phyloP scores from a whole-genome alignment of 1,140 invertebrate genomes.

The Aphis gossypii region DNA sequence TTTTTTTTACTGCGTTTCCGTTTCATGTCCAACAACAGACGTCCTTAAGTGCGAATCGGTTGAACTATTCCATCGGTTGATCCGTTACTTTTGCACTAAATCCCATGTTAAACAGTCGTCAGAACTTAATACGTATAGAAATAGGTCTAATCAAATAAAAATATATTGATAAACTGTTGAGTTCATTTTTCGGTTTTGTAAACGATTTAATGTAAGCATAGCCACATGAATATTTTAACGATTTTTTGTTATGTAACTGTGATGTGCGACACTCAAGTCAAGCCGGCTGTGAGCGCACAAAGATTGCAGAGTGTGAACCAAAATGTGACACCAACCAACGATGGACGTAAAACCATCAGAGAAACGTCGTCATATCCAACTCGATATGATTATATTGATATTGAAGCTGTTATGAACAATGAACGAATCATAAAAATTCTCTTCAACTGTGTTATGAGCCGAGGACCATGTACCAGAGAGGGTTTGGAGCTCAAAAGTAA shows the following conservation, averaged over 20 bases:
- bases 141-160: neutral
- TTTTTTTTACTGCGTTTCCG: conserved; percentile 44
- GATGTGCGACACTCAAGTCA: neutral
- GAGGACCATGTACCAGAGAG: conserved; percentile 67
- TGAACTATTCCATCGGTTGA: neutral
- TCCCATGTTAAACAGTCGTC: neutral
- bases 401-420: conserved; percentile 67
- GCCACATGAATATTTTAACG: neutral
- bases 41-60: conserved; percentile 33
- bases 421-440: conserved; percentile 67
- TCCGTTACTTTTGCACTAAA: conserved; percentile 15
- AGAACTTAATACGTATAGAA: neutral
- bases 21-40: conserved; percentile 21
- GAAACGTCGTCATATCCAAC: conserved; percentile 64
- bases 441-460: conserved; percentile 67
- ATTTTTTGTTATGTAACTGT: conserved; percentile 38
- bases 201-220: neutral
- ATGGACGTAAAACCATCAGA: neutral
- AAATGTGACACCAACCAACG: neutral
- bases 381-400: conserved; percentile 68
- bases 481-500: conserved; percentile 68
- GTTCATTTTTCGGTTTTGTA: neutral
- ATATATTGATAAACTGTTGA: neutral
- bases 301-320: neutral
- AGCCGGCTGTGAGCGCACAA: neutral